Conservation (phyloP, 2,113 vertebrate species). For the Clarias magur region DNA sequence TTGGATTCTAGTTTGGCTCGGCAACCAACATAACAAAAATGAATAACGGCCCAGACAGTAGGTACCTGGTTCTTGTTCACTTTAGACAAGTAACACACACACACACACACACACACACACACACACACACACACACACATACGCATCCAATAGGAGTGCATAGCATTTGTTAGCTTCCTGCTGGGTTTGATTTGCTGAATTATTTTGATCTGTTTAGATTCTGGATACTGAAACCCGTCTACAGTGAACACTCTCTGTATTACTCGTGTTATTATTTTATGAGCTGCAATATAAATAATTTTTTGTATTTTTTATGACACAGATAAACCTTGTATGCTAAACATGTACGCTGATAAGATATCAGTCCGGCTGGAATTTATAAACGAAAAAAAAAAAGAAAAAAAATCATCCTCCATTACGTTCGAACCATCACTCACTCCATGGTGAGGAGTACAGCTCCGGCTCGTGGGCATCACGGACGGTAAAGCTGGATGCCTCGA, state of each 20-base stretch:
- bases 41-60: conserved; percentile 2
- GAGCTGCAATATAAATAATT: background rate
- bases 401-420: background rate
- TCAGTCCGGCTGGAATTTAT: background rate
- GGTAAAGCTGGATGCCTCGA: background rate
- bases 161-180: background rate
- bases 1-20: conserved; percentile 11
- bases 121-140: conserved; percentile 10
- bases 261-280: background rate
- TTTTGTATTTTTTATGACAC: background rate
- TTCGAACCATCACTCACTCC: background rate
- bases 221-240: background rate
- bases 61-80: conserved; percentile 23
- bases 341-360: background rate
- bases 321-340: background rate
- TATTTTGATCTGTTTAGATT: conserved; percentile 5
- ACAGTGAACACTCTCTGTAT: too few species aligned
- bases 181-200: background rate
- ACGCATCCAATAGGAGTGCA: background rate
- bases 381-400: background rate
- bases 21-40: background rate
- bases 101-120: conserved; percentile 31
- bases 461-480: background rate
- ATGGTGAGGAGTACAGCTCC: background rate
- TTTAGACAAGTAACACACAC: background rate